These are phyloP conservation scores for Pseudopipra pipra DNA, from an alignment of 2,113 vertebrate genomes.

Conservation along the genomic window DNA sequence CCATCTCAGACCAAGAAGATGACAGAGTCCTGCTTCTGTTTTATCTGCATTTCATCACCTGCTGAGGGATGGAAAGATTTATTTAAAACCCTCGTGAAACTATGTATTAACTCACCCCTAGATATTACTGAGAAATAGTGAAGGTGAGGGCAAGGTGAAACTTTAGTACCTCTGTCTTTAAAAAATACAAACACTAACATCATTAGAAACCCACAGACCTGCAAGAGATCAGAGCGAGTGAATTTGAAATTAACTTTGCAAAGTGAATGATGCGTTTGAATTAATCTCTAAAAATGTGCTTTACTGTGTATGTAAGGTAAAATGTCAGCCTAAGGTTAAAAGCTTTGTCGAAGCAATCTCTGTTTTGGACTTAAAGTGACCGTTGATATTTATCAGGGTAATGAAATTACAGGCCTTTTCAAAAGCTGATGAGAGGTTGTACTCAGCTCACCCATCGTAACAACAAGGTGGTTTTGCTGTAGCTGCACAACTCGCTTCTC, in stretches of 20 bases:
- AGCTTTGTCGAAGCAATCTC: slow-evolving; percentile 20
- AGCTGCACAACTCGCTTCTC: neutral
- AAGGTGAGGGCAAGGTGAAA: slow-evolving; percentile 38
- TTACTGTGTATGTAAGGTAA: neutral
- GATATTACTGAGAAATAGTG: neutral
- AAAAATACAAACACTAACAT: neutral
- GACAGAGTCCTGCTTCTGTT: neutral
- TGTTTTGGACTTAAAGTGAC: slow-evolving; percentile 16
- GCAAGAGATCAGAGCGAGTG: neutral
- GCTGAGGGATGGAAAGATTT: neutral
- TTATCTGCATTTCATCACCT: neutral
- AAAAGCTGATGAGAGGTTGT: slow-evolving; percentile 9
- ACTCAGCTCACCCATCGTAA: neutral
- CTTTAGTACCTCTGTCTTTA: slow-evolving; percentile 4
- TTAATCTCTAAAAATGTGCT: slow-evolving; percentile 13
- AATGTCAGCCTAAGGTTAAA: slow-evolving; percentile 40
- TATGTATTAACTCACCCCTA: neutral
- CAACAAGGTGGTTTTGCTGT: neutral
- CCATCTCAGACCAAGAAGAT: neutral
- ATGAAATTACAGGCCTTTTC: slow-evolving; percentile 30
- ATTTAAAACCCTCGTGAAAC: neutral
- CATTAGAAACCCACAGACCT: slow-evolving; percentile 2
- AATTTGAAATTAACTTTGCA: slow-evolving; percentile 25
- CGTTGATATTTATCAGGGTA: slow-evolving; percentile 63
- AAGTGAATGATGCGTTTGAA: slow-evolving; percentile 14